Conservation (phyloP, 1,140 invertebrate genomes). For the Cydia amplana region DNA sequence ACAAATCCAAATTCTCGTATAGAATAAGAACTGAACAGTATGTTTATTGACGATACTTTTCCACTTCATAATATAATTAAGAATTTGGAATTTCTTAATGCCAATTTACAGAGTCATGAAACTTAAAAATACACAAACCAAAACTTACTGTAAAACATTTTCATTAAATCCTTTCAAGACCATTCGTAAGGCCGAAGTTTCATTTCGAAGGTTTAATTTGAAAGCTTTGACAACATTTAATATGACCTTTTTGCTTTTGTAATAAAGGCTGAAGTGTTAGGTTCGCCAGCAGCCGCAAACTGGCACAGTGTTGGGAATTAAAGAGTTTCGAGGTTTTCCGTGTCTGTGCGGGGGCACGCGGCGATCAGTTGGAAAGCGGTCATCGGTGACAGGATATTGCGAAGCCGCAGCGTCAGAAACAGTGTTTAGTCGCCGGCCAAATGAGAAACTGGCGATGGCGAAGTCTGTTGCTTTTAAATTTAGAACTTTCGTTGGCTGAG, state of each 20-base stretch:
- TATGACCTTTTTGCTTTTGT: slow-evolving; percentile 69
- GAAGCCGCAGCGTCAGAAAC: slow-evolving; percentile 65
- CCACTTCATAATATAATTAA: too few relatives aligned
- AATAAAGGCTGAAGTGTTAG: slow-evolving; percentile 64
- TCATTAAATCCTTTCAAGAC: slow-evolving; percentile 30
- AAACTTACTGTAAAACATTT: slow-evolving; percentile 28
- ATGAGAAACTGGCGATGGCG: slow-evolving; percentile 64
- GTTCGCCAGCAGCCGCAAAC: slow-evolving; percentile 44
- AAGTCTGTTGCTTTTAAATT: slow-evolving; percentile 39
- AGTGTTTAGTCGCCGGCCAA: slow-evolving; percentile 60
- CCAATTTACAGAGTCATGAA: background rate
- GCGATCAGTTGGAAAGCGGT: slow-evolving; percentile 53
- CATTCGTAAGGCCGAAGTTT: slow-evolving; percentile 47
- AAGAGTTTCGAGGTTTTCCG: slow-evolving; percentile 33
- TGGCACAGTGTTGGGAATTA: slow-evolving; percentile 36
- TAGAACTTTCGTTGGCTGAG: slow-evolving; percentile 5
- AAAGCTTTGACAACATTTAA: slow-evolving; percentile 64
- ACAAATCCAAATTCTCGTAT: too few relatives aligned
- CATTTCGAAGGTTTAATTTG: slow-evolving; percentile 70
- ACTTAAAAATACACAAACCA: slow-evolving; percentile 28
- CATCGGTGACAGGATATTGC: slow-evolving; percentile 71
- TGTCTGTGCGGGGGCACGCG: slow-evolving; percentile 35
- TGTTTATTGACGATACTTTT: background rate
- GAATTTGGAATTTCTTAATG: slow-evolving; percentile 7
- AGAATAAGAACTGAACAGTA: too few relatives aligned